Base-by-base conservation (phyloP, 2,113 vertebrate species). In the Arothron firmamentum region DNA sequence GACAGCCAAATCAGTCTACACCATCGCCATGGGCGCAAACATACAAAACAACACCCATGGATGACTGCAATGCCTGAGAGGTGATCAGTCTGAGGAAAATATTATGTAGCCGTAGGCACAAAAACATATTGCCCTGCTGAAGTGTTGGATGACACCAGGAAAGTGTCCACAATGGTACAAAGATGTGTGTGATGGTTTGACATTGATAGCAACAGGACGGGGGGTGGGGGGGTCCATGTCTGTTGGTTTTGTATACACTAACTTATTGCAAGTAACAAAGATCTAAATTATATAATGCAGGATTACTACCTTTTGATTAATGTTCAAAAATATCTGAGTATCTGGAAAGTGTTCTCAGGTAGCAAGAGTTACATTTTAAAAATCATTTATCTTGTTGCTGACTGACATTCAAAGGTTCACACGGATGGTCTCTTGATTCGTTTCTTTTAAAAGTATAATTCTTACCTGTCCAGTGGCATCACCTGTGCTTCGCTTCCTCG, bases 1-100 rank as follows among this genome's bases (percentile, higher is more conserved):
- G 75, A 78, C 77, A 77, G 63, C 43, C 28, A 51, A 62, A 83
- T 83, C 72, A 49, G 65, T 79, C 70, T 55, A 51, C 63, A 72
- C 56, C 49, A 19, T 38, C 1, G 71, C 77, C 71, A 70, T 61
- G 25, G 75, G 81, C 73, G 41, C 55, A 74, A 79, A 81, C 60
- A 70, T 64, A 67, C 57, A 56, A 34, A 43, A 28, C 11, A 18
- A 54, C 52, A 59, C 47, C 28, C 21, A 0, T 12, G 47, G 63
- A 68, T n/a, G 52, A 66, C 50, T 56, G 60, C 28, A 55, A 62
- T 20, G 59, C 74, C 43, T 67, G 58, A 68, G 54, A 75, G 58
- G 65, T 62, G 72, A 74, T 76, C 66, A 83, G 59, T 72, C 58
- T 31, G 67, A 28, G 21, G 18, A 70, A 48, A 71, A 66, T 60